phyloP scores from a whole-genome alignment of 1,140 invertebrate genomes.

The Samia ricini region DNA sequence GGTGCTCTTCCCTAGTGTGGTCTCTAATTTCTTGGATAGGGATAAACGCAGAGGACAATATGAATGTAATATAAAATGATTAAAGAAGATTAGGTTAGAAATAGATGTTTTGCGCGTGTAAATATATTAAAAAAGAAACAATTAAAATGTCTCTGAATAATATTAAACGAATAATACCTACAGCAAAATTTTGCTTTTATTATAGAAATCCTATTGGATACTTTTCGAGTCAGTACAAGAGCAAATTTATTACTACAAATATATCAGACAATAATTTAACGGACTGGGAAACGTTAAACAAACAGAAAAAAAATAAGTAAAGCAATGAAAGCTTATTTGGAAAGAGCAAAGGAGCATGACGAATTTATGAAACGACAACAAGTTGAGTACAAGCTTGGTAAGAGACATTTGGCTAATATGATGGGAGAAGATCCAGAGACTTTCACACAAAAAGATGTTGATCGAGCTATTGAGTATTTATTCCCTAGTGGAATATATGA shows the following conservation, averaged over 20 bases:
- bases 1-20: too few relatives aligned
- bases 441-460: slow-evolving; percentile 92
- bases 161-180: slow-evolving; percentile 15
- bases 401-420: slow-evolving; percentile 97
- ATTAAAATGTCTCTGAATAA: slow-evolving; percentile 18
- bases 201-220: slow-evolving; percentile 11
- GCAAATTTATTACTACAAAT: slow-evolving; percentile 25
- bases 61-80: too few relatives aligned
- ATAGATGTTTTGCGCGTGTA: neutral
- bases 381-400: slow-evolving; percentile 93
- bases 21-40: too few relatives aligned
- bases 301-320: slow-evolving; percentile 85
- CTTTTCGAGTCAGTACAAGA: slow-evolving; percentile 28
- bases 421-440: slow-evolving; percentile 95
- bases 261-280: slow-evolving; percentile 49
- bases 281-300: slow-evolving; percentile 65
- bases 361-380: slow-evolving; percentile 91
- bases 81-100: too few relatives aligned
- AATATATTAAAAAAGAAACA: neutral
- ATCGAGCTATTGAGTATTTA: slow-evolving; percentile 93
- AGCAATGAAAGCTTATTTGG: slow-evolving; percentile 92
- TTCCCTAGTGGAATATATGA: slow-evolving; percentile 95
- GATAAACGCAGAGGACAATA: too few relatives aligned
- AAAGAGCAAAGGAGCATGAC: slow-evolving; percentile 88
- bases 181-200: slow-evolving; percentile 11